These are phyloP conservation scores for Apis laboriosa DNA, from an alignment of 1,140 invertebrate genomes.

Conservation along the genomic window DNA sequence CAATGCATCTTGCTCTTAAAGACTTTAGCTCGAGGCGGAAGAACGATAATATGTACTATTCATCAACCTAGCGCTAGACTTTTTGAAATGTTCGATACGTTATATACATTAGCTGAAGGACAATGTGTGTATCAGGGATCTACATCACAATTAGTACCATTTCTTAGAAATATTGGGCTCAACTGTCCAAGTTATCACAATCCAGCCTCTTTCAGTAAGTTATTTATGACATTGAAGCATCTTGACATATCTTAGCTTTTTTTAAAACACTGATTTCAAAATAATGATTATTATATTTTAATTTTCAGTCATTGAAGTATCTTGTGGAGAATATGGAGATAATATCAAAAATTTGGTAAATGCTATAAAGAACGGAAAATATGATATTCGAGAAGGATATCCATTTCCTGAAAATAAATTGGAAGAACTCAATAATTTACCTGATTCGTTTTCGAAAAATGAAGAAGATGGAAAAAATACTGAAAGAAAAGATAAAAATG, in stretches of 20 bases:
- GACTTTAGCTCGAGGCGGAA: constrained; percentile 92
- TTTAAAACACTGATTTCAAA: background rate
- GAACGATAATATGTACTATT: constrained; percentile 98
- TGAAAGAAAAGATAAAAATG: constrained; percentile 81
- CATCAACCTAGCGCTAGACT: constrained; percentile 97
- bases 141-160: constrained; percentile 92
- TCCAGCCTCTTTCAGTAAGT: constrained; percentile 94
- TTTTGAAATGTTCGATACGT: constrained; percentile 98
- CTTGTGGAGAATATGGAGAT: constrained; percentile 96
- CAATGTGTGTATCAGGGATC: constrained; percentile 97
- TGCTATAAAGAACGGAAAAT: constrained; percentile 91
- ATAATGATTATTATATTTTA: background rate
- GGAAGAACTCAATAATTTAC: constrained; percentile 84
- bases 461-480: constrained; percentile 71
- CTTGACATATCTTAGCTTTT: too few species aligned
- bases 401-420: constrained; percentile 83
- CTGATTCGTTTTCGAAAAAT: constrained; percentile 67
- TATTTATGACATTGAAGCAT: background rate
- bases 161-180: constrained; percentile 89
- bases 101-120: constrained; percentile 96
- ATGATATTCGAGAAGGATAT: constrained; percentile 86
- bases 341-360: constrained; percentile 91
- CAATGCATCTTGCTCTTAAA: constrained; percentile 95
- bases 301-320: constrained; percentile 92
- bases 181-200: constrained; percentile 98